Evolutionary conservation across 2,797 vertebrate species (phyloP).

Genomic region (Galago senegalensis): DNA sequence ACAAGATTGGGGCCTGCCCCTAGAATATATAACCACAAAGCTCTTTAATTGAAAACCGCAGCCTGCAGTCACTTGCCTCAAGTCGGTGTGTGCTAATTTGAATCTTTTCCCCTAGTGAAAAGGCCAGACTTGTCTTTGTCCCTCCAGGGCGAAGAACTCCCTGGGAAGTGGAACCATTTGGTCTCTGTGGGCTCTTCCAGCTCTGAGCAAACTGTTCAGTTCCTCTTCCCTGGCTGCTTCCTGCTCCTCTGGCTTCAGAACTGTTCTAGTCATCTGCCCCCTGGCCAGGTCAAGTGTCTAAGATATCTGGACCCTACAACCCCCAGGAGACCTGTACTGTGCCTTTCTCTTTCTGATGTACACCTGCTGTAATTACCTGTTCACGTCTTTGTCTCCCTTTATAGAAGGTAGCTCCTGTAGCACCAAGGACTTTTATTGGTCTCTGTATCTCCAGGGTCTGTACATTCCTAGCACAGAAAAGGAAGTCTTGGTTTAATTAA

Average conservation of each 20-base stretch:
- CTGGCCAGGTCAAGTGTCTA: neutral
- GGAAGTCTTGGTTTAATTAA: neutral
- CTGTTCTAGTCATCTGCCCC: neutral
- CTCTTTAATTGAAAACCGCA: neutral
- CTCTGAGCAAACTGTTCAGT: neutral
- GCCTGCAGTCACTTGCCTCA: neutral
- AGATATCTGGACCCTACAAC: neutral
- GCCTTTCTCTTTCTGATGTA: neutral
- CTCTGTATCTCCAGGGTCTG: neutral
- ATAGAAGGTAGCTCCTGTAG: neutral
- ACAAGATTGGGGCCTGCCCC: neutral
- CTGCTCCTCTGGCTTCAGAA: neutral
- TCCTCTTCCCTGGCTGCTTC: neutral
- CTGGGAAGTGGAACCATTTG: neutral
- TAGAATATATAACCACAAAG: neutral
- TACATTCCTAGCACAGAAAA: neutral
- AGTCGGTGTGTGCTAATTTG: neutral
- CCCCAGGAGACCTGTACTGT: neutral
- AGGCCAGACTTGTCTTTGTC: neutral
- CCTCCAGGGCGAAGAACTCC: rapidly evolving
- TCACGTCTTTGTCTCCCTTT: neutral
- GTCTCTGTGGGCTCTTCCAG: neutral
- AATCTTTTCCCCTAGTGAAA: neutral
- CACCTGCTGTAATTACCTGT: neutral
- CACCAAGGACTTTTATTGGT: neutral